Conservation (phyloP, 2,888 invertebrate species). For the Griposia aprilina region DNA sequence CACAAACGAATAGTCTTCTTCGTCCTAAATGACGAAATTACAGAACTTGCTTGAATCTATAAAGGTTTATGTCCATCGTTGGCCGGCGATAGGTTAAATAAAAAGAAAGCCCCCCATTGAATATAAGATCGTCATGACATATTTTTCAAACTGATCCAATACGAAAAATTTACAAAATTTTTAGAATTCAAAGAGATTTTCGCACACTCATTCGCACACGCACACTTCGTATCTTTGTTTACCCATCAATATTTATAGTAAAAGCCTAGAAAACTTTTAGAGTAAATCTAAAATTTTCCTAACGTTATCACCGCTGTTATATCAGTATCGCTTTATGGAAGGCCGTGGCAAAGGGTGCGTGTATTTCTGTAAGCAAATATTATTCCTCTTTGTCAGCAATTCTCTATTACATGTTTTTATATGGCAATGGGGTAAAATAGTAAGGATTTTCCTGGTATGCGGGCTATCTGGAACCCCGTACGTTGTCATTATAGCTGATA, state of each 20-base stretch:
- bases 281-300: background rate
- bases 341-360: background rate
- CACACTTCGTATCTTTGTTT: background rate
- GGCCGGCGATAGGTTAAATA: no score
- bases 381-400: constrained; percentile 27
- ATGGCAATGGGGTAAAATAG: constrained; percentile 4
- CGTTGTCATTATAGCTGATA: constrained; percentile 51
- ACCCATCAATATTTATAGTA: constrained; percentile 11
- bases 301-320: background rate
- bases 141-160: background rate
- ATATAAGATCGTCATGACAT: no score
- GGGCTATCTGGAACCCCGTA: constrained; percentile 14
- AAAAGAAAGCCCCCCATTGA: no score
- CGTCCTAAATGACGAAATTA: no score
- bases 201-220: no score
- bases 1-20: no score
- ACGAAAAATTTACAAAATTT: no score
- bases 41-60: fast-evolving
- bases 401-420: constrained; percentile 47
- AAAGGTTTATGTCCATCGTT: no score
- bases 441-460: constrained; percentile 45
- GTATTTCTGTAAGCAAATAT: constrained; percentile 42
- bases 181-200: no score
- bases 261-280: background rate
- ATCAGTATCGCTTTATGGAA: background rate